Evolutionary conservation across 2,797 vertebrate genomes (phyloP), one percentile per base, ranked within the genome.

Genomic region (Chelonia mydas): DNA sequence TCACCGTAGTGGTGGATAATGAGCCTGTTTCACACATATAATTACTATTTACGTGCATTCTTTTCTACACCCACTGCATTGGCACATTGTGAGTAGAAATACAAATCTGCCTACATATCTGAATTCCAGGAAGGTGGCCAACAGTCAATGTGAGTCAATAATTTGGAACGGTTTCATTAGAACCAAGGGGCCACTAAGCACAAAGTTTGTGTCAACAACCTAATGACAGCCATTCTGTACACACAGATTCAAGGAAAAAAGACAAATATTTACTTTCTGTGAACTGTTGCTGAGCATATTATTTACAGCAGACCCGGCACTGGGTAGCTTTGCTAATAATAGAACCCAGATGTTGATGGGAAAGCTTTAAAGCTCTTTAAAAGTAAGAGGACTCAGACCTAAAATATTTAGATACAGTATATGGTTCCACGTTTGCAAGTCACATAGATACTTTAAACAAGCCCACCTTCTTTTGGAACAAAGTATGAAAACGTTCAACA

Each of bases 251-350:
- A 93, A 92, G 37, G 84, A 85, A 94, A 94, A 94, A 91, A 95
- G 85, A 91, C 81, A 97, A 97, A 97, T 97, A 97, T 97, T 97
- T 97, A 96, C 81, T 91, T 90, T 95, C 90, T 86, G 50, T 97
- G 94, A 97, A 96, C 94, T 94, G 86, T 59, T 84, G 68, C 91
- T 91, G 61, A 97, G 83, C 84, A 53, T 53, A 53, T 96, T 95
- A 87, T 92, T 97, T 90, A 84, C 87, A 50, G 88, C 87, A 96
- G 89, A 81, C 90, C 90, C 94, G 91, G 57, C 0, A 0, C 79
- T 91, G 86, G 57, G 93, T 87, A 93, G 80, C 54, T 89, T 89
- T 57, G 47, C 45, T 91, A 94, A 81, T 93, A 97, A 96, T 91
- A 92, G 94, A 95, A 89, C 17, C 77, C 96, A 96, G 95, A 95